Evolutionary conservation across 2,888 invertebrate genomes (phyloP).

Genomic region (Xylocampa areola): DNA sequence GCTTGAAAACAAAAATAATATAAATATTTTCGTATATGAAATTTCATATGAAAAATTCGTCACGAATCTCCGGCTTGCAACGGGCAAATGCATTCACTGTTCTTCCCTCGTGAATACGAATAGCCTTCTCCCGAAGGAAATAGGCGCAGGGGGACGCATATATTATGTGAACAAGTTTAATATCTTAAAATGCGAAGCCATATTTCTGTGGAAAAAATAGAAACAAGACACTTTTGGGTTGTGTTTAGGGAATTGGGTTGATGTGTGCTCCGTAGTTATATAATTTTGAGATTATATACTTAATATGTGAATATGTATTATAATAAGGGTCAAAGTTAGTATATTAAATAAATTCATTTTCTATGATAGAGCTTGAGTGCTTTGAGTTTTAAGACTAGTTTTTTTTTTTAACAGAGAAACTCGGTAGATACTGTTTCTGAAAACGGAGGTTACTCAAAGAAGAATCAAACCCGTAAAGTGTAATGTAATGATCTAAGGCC

Average conservation of each 20-base stretch:
- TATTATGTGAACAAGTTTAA: constrained; percentile 75
- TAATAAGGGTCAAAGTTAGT: too few species aligned
- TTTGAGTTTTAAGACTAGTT: too few species aligned
- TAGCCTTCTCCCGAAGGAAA: constrained; percentile 69
- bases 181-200: constrained; percentile 72
- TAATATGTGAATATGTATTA: too few species aligned
- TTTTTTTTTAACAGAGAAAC: too few species aligned
- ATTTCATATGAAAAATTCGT: constrained; percentile 71
- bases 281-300: too few species aligned
- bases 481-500: too few species aligned
- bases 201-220: constrained; percentile 59
- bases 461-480: too few species aligned
- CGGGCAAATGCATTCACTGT: constrained; percentile 75
- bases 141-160: constrained; percentile 72
- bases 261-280: neutral
- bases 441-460: too few species aligned
- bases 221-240: constrained; percentile 35
- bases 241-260: constrained; percentile 15
- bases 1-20: constrained; percentile 53
- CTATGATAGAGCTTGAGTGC: too few species aligned
- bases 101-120: constrained; percentile 79
- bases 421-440: too few species aligned
- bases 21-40: constrained; percentile 64
- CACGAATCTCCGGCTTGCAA: constrained; percentile 68
- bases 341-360: too few species aligned